Evolutionary conservation across 37 sponge, comb jelly and placozoan species (phyloP), one percentile per base, ranked within the genome.

Genomic region (Lycopodina hypogea): DNA sequence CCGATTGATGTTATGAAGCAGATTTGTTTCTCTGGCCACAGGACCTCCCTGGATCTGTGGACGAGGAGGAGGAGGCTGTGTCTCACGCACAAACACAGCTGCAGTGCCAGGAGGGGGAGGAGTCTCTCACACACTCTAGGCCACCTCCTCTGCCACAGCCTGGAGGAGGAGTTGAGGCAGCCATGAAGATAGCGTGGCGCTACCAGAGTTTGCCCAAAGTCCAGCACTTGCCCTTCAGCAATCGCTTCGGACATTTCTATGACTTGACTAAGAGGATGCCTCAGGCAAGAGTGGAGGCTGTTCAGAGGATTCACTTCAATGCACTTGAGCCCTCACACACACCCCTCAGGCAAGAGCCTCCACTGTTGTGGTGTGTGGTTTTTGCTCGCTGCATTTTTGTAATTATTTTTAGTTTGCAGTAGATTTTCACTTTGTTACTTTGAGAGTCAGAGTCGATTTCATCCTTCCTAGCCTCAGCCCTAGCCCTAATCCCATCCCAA

Each of bases 151-250:
- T n/a, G n/a, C n/a, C n/a, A n/a, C n/a, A n/a, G n/a, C 35, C 56
- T 3, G 29, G 80, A 18, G 23, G 32, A 14, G 34, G 63, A 26
- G 72, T 39, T 26, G 76, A 14, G 18, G 79, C 65, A 36, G 30
- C 63, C 28, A 90, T 91, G 92, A 83, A 87, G 72, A 91, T 91
- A 21, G 93, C 93, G n/a, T 92, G 93, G 93, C 53, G 89, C 12
- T 92, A 92, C 61, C 89, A 87, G 68, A 83, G 71, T 22, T 24
- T 76, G 32, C 92, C 88, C 32, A 75, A 77, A 70, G 90, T 93
- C 2, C 71, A 88, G 42, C 66, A 82, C 83, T 84, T 81, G 0
- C 75, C 81, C 12, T 84, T 84, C 66, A 84, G 85, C 36, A 84
- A 71, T 41, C 68, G 55, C 0, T 89, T 89, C 76, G 90, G 90